Conservation (phyloP, 1,140 invertebrate genomes). For the Lasaia peninsularis region DNA sequence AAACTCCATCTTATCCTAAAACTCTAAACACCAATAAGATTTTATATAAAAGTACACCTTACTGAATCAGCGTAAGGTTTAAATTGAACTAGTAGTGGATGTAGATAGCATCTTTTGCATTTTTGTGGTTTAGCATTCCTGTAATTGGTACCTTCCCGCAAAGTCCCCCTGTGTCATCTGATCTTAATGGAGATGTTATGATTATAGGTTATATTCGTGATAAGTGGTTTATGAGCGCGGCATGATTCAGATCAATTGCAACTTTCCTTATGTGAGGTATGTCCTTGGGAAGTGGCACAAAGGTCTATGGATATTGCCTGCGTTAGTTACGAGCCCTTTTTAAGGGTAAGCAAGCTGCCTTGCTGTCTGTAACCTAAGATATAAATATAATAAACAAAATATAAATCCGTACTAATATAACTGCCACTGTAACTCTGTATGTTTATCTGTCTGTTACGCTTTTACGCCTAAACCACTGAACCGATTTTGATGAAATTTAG, state of each 20-base stretch:
- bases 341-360: no score
- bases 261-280: neutral
- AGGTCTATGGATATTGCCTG: no score
- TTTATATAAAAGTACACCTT: constrained; percentile 11
- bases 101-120: constrained; percentile 17
- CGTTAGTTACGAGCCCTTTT: neutral
- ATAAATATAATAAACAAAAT: no score
- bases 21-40: neutral
- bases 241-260: constrained; percentile 1
- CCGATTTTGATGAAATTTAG: no score
- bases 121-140: constrained; percentile 30
- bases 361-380: no score
- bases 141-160: constrained; percentile 49
- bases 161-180: constrained; percentile 24
- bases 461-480: no score
- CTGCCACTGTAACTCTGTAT: no score
- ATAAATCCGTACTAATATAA: no score
- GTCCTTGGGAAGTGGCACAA: no score
- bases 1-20: constrained; percentile 22
- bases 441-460: no score
- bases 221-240: neutral
- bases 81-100: neutral
- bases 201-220: neutral
- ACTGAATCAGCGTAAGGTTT: constrained; percentile 1
- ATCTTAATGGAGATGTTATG: constrained; percentile 8